phyloP scores from a whole-genome alignment of 1,140 invertebrate genomes.

The Episyrphus balteatus region DNA sequence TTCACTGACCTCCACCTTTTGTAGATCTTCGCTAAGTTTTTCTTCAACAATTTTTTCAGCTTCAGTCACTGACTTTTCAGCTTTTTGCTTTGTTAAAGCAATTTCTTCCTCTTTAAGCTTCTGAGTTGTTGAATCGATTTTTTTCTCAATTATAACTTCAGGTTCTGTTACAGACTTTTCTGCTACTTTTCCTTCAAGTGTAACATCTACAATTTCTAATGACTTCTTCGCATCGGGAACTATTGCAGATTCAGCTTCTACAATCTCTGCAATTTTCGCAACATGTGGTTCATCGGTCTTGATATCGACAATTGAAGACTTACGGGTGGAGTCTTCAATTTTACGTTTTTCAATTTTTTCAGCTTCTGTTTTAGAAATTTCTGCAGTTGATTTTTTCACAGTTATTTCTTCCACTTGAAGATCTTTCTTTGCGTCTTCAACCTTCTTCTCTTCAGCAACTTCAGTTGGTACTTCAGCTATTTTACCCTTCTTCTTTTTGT shows the following conservation, averaged over 20 bases:
- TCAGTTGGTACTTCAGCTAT: background rate
- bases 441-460: conserved; percentile 1
- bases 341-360: background rate
- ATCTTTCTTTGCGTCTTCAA: background rate
- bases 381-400: background rate
- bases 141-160: conserved; percentile 1
- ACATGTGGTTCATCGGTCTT: background rate
- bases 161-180: conserved; percentile 1
- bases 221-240: too few species aligned
- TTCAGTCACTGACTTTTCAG: background rate
- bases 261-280: background rate
- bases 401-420: background rate
- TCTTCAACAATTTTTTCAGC: conserved; percentile 7
- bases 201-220: too few species aligned
- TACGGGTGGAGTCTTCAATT: background rate
- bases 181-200: background rate
- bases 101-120: conserved; percentile 5
- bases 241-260: background rate
- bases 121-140: conserved; percentile 2
- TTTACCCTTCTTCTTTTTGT: conserved; percentile 1
- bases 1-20: background rate
- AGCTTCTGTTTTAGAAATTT: background rate
- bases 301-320: background rate
- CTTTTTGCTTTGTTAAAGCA: conserved; percentile 1
- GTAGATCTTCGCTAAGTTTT: background rate